Percentiles rank a stretch among this genome's conserved stretches.
Conservation (phyloP, 2,888 invertebrate genomes). For the Aporophyla lueneburgensis region DNA sequence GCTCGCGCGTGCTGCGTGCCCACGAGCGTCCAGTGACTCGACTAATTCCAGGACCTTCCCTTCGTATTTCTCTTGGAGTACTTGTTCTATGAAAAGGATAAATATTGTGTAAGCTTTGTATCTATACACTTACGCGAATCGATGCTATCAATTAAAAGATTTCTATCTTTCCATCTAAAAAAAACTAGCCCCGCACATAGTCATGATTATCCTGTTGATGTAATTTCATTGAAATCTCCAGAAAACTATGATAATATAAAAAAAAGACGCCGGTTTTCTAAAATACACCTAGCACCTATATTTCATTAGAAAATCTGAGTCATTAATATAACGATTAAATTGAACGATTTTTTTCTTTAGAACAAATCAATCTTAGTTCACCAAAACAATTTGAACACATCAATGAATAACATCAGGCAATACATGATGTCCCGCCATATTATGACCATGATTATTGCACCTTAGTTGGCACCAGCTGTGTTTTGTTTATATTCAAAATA, state of each 20-base stretch:
- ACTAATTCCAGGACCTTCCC: constrained; percentile 96
- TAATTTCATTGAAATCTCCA: no score
- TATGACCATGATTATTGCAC: neutral
- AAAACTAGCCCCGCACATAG: no score
- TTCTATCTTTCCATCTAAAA: no score
- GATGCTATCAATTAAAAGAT: no score
- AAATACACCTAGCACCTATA: no score
- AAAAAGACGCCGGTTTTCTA: no score
- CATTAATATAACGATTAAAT: neutral
- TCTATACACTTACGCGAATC: neutral
- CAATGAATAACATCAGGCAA: neutral
- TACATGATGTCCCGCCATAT: neutral
- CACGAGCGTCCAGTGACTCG: constrained; percentile 96
- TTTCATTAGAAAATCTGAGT: neutral
- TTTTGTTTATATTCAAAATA: neutral
- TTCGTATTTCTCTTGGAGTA: constrained; percentile 93
- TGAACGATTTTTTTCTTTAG: no score
- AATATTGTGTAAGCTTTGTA: neutral
- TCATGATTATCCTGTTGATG: no score
- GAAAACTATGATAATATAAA: no score
- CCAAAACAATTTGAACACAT: neutral
- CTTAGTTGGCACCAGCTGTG: neutral
- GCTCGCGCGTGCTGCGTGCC: constrained; percentile 94
- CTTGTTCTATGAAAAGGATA: constrained; percentile 83
- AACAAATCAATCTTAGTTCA: neutral